Conservation (phyloP, 2,888 invertebrate species). For the Mythimna ferrago region DNA sequence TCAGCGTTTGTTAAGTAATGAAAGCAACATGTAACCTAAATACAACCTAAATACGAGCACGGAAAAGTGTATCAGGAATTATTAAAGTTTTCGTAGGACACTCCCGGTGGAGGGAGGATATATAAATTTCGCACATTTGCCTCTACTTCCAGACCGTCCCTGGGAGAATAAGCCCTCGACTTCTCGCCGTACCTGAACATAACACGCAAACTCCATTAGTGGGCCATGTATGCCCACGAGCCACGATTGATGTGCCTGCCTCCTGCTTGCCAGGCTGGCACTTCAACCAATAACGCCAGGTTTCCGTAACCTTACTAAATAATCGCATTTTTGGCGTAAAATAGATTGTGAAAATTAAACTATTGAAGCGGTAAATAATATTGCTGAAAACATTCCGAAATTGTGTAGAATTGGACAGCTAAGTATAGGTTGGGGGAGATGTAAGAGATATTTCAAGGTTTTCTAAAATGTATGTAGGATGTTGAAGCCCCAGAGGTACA, state of each 20-base stretch:
- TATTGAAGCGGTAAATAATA: conserved; percentile 12
- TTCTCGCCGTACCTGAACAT: conserved; percentile 37
- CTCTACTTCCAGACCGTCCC: conserved; percentile 24
- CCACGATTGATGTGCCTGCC: conserved; percentile 17
- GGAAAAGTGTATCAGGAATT: conserved; percentile 12
- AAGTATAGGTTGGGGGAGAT: background rate
- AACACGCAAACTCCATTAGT: conserved; percentile 59
- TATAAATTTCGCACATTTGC: conserved; percentile 23
- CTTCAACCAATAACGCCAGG: conserved; percentile 9
- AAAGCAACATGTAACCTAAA: conserved; percentile 24
- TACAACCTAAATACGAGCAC: no score
- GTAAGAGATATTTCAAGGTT: background rate
- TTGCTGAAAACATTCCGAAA: conserved; percentile 12
- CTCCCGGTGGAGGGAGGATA: conserved; percentile 21
- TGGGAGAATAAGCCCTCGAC: conserved; percentile 36
- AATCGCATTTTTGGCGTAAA: conserved; percentile 6
- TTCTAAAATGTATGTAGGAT: background rate
- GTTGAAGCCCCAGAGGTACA: background rate
- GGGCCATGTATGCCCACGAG: conserved; percentile 36
- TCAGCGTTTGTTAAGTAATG: conserved; percentile 23
- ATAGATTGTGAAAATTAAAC: background rate
- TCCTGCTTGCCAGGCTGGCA: background rate
- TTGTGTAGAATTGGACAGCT: background rate
- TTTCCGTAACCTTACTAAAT: conserved; percentile 10
- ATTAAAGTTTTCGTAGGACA: conserved; percentile 41